phyloP scores from a whole-genome alignment of 2,113 vertebrate genomes.

The Leptosomus discolor region DNA sequence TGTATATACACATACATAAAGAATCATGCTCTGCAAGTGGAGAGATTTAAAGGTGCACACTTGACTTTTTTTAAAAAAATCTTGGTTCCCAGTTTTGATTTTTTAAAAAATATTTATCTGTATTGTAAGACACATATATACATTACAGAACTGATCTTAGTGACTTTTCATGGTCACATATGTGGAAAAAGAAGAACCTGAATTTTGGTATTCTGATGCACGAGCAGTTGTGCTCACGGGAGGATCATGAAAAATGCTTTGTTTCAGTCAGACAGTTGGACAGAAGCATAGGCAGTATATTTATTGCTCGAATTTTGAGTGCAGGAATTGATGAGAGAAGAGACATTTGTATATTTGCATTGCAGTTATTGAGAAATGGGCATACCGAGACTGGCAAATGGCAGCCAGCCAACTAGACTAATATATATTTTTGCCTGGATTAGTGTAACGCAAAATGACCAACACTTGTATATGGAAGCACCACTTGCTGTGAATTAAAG shows the following conservation, averaged over 20 bases:
- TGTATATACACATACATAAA: fast-evolving
- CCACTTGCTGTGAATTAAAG: neutral
- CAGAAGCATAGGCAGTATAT: neutral
- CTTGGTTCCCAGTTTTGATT: neutral
- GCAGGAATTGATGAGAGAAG: neutral
- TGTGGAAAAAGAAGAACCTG: neutral
- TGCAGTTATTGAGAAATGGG: neutral
- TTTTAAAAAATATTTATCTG: neutral
- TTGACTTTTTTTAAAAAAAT: neutral
- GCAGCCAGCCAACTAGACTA: neutral
- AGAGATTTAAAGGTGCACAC: neutral
- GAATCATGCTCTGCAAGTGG: neutral
- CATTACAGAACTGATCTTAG: neutral
- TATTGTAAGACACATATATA: neutral
- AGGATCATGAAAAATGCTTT: neutral
- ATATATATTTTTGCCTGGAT: neutral
- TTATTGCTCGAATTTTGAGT: neutral
- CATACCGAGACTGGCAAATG: neutral
- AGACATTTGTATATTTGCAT: neutral
- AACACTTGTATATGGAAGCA: neutral
- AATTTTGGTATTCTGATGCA: neutral
- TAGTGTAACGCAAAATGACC: neutral
- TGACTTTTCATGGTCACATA: neutral
- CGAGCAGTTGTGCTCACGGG: neutral
- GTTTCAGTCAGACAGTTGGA: neutral